Evolutionary conservation across 1,140 invertebrate genomes (phyloP).

Genomic region (Archivesica marissinica): DNA sequence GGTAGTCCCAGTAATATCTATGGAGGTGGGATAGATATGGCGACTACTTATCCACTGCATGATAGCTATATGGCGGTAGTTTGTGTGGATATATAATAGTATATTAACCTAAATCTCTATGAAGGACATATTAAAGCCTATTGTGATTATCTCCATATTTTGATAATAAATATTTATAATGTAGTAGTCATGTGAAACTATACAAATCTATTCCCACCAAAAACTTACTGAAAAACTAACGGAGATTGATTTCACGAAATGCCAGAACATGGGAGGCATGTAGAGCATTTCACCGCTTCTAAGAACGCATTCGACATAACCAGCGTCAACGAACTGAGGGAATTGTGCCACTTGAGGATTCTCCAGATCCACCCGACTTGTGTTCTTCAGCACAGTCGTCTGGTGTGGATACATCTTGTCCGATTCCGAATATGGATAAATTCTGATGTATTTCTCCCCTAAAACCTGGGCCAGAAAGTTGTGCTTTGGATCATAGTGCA

Average conservation of each 20-base stretch:
- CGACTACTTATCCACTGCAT: too few relatives aligned
- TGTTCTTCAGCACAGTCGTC: conserved; percentile 91
- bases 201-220: conserved; percentile 86
- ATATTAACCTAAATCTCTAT: too few relatives aligned
- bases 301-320: conserved; percentile 85
- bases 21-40: too few relatives aligned
- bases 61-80: too few relatives aligned
- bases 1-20: too few relatives aligned
- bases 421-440: conserved; percentile 90
- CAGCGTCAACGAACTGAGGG: conserved; percentile 84
- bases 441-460: conserved; percentile 93
- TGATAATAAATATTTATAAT: too few relatives aligned
- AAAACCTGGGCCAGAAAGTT: conserved; percentile 95
- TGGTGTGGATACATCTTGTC: conserved; percentile 92
- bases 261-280: conserved; percentile 87
- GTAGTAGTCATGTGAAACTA: too few relatives aligned
- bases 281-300: conserved; percentile 86
- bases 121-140: too few relatives aligned
- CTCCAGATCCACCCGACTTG: conserved; percentile 87
- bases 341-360: conserved; percentile 84
- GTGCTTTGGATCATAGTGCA: conserved; percentile 98
- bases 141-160: too few relatives aligned
- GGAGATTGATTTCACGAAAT: conserved; percentile 86
- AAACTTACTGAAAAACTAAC: conserved; percentile 88
- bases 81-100: too few relatives aligned